These are phyloP conservation scores for Erebia aethiops DNA, from an alignment of 2,888 invertebrate genomes.

Conservation along the genomic window DNA sequence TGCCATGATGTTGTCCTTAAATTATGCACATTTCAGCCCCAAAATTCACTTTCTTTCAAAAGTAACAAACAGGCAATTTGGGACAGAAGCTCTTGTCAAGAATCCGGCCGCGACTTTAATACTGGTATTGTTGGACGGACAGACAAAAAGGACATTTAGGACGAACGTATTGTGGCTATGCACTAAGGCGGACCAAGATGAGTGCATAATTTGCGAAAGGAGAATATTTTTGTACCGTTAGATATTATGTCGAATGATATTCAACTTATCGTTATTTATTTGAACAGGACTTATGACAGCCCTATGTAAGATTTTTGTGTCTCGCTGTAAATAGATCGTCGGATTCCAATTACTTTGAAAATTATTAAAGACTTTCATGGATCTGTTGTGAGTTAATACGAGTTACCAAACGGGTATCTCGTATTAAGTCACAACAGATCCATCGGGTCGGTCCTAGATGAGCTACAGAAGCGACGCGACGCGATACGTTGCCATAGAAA, in stretches of 20 bases:
- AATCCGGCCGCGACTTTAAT: slow-evolving; percentile 48
- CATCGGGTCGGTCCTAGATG: too few species aligned
- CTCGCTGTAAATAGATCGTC: too few species aligned
- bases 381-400: too few species aligned
- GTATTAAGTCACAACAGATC: too few species aligned
- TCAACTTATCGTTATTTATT: neutral
- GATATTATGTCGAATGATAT: slow-evolving; percentile 21
- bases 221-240: slow-evolving; percentile 32
- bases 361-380: too few species aligned
- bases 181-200: slow-evolving; percentile 38
- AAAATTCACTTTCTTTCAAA: slow-evolving; percentile 12
- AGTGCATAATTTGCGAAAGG: slow-evolving; percentile 43
- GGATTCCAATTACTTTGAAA: too few species aligned
- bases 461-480: too few species aligned
- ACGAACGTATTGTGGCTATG: slow-evolving; percentile 52
- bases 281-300: too few species aligned
- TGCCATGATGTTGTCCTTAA: neutral
- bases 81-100: slow-evolving; percentile 38
- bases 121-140: slow-evolving; percentile 55
- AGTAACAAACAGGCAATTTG: slow-evolving; percentile 24
- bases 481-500: too few species aligned
- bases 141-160: slow-evolving; percentile 56
- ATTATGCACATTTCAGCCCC: neutral
- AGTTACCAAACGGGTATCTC: too few species aligned
- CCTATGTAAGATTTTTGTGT: too few species aligned